These are phyloP conservation scores for Melanerpes formicivorus DNA, from an alignment of 2,113 vertebrate genomes.

Conservation along the genomic window DNA sequence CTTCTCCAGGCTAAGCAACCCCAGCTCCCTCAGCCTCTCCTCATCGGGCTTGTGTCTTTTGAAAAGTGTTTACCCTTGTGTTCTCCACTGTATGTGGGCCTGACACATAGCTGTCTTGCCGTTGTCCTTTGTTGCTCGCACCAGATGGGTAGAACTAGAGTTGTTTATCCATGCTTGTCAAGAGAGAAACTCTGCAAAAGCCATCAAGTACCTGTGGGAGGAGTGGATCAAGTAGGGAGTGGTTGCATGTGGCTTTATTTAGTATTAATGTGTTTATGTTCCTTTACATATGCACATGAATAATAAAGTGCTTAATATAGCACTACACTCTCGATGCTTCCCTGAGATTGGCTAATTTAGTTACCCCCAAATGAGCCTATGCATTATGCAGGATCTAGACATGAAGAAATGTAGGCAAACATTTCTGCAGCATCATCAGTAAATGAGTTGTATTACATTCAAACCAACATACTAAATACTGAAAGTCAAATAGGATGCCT, in stretches of 20 bases:
- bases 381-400: conserved; percentile 36
- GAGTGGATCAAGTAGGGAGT: neutral
- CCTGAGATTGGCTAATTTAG: neutral
- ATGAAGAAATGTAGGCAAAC: conserved; percentile 11
- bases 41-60: neutral
- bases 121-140: neutral
- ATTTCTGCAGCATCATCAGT: conserved; percentile 50
- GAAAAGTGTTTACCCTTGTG: neutral
- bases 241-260: neutral
- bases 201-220: neutral
- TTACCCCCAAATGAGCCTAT: conserved; percentile 20
- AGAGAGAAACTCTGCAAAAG: neutral
- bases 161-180: neutral
- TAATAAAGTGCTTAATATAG: neutral
- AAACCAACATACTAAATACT: conserved; percentile 15
- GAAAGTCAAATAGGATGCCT: conserved; percentile 50
- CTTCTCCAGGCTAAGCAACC: too few species aligned
- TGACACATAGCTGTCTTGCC: rapidly evolving
- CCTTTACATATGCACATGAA: neutral
- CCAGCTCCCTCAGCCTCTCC: too few species aligned
- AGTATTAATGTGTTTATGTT: neutral
- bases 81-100: neutral
- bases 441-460: conserved; percentile 33
- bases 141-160: neutral
- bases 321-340: neutral